Evolutionary conservation across 2,888 invertebrate genomes (phyloP).

Genomic region (Oeneis ivallda): DNA sequence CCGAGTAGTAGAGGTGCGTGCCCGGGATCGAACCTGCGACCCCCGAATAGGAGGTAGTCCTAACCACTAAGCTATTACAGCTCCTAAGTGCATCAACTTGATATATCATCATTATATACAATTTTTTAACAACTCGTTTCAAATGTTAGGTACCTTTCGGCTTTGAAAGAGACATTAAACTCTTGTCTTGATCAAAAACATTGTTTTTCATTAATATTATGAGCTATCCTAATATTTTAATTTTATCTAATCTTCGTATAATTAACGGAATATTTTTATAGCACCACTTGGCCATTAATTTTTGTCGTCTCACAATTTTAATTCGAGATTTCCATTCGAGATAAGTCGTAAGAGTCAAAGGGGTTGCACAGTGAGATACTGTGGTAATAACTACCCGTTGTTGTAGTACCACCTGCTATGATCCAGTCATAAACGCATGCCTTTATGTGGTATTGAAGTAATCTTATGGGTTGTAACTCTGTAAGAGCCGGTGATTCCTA

Average conservation of each 20-base stretch:
- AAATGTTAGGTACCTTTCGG: background rate
- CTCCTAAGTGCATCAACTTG: too few species aligned
- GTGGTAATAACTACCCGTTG: constrained; percentile 18
- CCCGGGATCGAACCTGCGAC: too few species aligned
- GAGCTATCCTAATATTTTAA: background rate
- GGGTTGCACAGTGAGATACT: constrained; percentile 26
- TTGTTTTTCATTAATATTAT: background rate
- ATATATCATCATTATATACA: background rate
- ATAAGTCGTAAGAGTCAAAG: constrained; percentile 15
- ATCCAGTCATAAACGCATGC: constrained; percentile 37
- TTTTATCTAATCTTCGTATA: constrained; percentile 4
- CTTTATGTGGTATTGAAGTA: constrained; percentile 31
- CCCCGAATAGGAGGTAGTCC: too few species aligned
- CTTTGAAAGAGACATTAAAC: background rate
- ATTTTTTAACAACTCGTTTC: background rate
- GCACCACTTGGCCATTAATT: constrained; percentile 18
- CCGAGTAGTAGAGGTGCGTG: too few species aligned
- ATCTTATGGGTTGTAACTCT: background rate
- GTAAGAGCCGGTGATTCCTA: constrained; percentile 5
- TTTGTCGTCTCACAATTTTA: constrained; percentile 24
- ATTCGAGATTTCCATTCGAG: constrained; percentile 21
- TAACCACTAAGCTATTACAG: too few species aligned
- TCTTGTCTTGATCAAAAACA: background rate
- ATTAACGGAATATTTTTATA: constrained; percentile 20
- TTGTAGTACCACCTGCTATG: constrained; percentile 42